A percentile compares a stretch with the other conserved stretches of the same genome.
Evolutionary conservation across 92 coral and sea anemone genomes (phyloP).

Genomic region (Paramuricea clavata): DNA sequence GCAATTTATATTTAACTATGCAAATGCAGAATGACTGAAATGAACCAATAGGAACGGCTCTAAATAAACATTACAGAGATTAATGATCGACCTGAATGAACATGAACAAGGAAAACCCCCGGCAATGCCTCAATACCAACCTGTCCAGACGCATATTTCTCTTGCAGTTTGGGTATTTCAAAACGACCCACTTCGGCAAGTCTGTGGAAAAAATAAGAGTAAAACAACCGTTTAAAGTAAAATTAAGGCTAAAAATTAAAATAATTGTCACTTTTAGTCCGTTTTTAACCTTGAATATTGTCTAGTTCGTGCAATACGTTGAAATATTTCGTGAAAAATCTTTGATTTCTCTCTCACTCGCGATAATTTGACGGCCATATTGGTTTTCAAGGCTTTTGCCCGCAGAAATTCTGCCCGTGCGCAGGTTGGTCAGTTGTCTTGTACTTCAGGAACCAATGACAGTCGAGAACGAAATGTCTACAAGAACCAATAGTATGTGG

Average conservation of each 20-base stretch:
- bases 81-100: no score
- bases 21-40: no score
- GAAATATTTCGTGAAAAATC: conserved; percentile 2
- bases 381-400: background rate
- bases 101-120: no score
- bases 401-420: background rate
- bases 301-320: background rate
- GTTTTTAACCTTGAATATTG: conserved; percentile 20
- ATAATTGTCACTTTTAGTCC: background rate
- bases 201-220: conserved; percentile 44
- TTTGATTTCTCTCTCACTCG: conserved; percentile 24
- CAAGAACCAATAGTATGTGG: no score
- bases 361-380: conserved; percentile 37
- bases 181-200: conserved; percentile 94
- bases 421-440: background rate
- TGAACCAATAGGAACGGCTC: no score
- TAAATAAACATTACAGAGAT: no score
- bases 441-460: background rate
- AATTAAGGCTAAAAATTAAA: background rate
- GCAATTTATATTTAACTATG: no score
- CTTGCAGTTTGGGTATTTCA: conserved; percentile 91
- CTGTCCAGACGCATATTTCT: conserved; percentile 97
- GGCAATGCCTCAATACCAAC: conserved; percentile 38
- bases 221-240: background rate
- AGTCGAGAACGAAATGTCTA: background rate